Percentiles rank a stretch among this genome's conserved stretches.
These are phyloP conservation scores for Acleris laterana DNA, from an alignment of 2,888 invertebrate species.

Conservation along the genomic window DNA sequence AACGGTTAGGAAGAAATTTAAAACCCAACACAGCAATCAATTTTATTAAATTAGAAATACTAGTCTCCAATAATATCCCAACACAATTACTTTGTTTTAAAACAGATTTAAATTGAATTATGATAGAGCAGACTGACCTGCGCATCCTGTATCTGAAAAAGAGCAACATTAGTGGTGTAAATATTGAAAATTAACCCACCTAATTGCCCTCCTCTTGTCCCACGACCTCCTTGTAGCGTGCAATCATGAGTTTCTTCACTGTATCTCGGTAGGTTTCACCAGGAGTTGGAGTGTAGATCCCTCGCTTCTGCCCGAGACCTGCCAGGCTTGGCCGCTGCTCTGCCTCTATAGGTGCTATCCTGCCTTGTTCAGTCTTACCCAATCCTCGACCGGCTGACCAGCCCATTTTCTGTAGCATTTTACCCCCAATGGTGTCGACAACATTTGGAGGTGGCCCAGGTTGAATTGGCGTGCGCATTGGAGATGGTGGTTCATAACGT, in stretches of 20 bases:
- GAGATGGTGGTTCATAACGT: conserved; percentile 68
- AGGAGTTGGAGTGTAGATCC: conserved; percentile 90
- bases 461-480: conserved; percentile 78
- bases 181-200: conserved; percentile 63
- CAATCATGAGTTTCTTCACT: conserved; percentile 95
- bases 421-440: conserved; percentile 96
- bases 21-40: too few relatives aligned
- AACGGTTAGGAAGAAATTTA: too few relatives aligned
- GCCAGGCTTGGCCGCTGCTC: conserved; percentile 88
- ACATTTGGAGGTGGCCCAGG: conserved; percentile 86
- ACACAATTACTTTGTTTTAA: background rate
- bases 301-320: conserved; percentile 93
- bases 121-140: conserved; percentile 61
- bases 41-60: too few relatives aligned
- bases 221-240: conserved; percentile 92
- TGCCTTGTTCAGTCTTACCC: conserved; percentile 96
- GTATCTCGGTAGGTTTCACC: conserved; percentile 95
- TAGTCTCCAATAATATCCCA: background rate
- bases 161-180: conserved; percentile 44
- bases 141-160: conserved; percentile 56
- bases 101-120: background rate
- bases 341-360: conserved; percentile 96
- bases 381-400: conserved; percentile 99
- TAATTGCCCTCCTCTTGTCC: conserved; percentile 82
- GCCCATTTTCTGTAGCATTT: conserved; percentile 98